Conservation (phyloP, 2,797 vertebrate genomes). For the Myotis planiceps region DNA sequence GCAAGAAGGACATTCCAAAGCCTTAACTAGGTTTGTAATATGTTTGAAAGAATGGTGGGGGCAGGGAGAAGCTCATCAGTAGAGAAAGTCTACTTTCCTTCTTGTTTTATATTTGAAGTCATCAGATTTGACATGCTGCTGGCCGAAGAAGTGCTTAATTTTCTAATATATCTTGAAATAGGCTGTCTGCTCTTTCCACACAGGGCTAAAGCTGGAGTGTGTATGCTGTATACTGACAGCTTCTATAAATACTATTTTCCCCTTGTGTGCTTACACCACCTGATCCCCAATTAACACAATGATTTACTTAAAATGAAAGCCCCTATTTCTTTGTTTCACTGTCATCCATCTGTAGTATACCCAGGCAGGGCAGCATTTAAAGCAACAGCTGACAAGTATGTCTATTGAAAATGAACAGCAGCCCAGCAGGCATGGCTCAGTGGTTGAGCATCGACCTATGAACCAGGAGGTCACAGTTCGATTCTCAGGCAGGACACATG, state of each 20-base stretch:
- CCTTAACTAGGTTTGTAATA: background rate
- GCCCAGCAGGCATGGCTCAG: too few relatives aligned
- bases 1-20: background rate
- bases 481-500: too few relatives aligned
- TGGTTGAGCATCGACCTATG: too few relatives aligned
- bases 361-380: background rate
- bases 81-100: slow-evolving; percentile 34
- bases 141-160: slow-evolving; percentile 11
- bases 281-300: slow-evolving; percentile 61
- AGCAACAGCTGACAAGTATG: background rate
- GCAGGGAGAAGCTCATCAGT: background rate
- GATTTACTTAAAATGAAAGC: slow-evolving; percentile 28
- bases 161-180: slow-evolving; percentile 56
- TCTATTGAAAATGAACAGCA: background rate
- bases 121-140: slow-evolving; percentile 49
- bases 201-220: background rate
- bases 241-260: slow-evolving; percentile 47
- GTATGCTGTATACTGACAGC: background rate
- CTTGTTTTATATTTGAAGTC: slow-evolving; percentile 43
- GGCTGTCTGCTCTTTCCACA: background rate
- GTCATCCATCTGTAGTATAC: background rate
- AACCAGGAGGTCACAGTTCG: too few relatives aligned
- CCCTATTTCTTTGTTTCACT: slow-evolving; percentile 28
- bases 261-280: slow-evolving; percentile 29
- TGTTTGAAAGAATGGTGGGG: background rate